Evolutionary conservation across 2,797 vertebrate species (phyloP), one percentile per base, ranked within the genome.

Genomic region (Sebastes dallii): DNA sequence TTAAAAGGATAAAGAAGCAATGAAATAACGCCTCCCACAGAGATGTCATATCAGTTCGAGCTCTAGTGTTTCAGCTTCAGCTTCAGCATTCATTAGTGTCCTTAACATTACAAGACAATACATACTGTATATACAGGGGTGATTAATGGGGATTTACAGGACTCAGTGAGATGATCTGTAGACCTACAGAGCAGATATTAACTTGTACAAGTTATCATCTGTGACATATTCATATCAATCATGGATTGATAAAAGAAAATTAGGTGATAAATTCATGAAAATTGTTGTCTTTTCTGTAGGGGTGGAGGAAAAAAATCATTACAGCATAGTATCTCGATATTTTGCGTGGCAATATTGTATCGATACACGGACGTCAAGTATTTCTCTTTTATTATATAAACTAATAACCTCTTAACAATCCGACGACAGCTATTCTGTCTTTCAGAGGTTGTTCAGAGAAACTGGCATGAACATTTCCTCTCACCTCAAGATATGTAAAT

Each of bases 71-170:
- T 64, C 58, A 46, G 11, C 20, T 52, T 25, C 18, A 36, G 58
- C 68, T 58, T 54, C 20, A 64, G n/a, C 52, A 18, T 56, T 70
- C 50, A 84, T 71, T 50, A 36, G 42, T 50, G 46, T 74, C 64
- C 50, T 39, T 14, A 59, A 59, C 13, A 64, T 83, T 72, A 61
- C 24, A 22, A 68, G 25, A 32, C 29, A 72, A 74, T 69, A 42
- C 25, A 25, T 18, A 27, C 2, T 9, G 18, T 20, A 27, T 66
- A 25, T 25, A 42, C 22, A 54, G 16, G 34, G 55, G 30, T 56
- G 60, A 85, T 86, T 86, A 67, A 58, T 11, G 54, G 24, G 67
- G 82, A 70, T 65, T 61, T 61, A 34, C 60, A 24, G 24, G 71
- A 29, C 55, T 78, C 36, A 54, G 71, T 34, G 59, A 69, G 50